Percentiles rank a stretch among this genome's conserved stretches.
These are phyloP conservation scores for Epirrita christyi DNA, from an alignment of 2,888 invertebrate species.

Conservation along the genomic window DNA sequence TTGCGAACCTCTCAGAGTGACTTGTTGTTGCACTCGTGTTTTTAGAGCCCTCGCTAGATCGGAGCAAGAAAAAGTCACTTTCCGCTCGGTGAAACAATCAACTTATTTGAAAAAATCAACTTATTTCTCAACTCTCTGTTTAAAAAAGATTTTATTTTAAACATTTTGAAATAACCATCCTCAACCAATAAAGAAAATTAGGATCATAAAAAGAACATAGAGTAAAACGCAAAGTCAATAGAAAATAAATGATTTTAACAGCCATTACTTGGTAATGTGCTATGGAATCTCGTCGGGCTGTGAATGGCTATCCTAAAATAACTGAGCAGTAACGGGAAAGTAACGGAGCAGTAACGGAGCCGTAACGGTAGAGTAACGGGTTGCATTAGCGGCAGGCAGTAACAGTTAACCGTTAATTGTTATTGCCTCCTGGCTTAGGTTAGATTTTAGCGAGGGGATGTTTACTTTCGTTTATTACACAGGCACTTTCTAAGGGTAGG, in stretches of 20 bases:
- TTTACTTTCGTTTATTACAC: conserved; percentile 29
- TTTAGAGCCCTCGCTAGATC: too few relatives aligned
- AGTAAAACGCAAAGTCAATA: conserved; percentile 22
- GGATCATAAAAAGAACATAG: background rate
- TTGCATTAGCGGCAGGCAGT: conserved; percentile 52
- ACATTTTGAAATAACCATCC: background rate
- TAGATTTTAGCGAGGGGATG: conserved; percentile 36
- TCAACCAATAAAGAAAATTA: background rate
- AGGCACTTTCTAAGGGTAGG: conserved; percentile 19
- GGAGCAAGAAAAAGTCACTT: too few relatives aligned
- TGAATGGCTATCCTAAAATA: conserved; percentile 40
- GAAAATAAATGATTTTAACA: conserved; percentile 34
- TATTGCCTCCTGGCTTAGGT: conserved; percentile 64
- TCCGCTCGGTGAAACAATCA: too few relatives aligned
- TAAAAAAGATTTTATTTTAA: too few relatives aligned
- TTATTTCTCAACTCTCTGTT: too few relatives aligned
- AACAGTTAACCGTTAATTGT: conserved; percentile 75
- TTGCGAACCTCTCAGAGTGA: too few relatives aligned
- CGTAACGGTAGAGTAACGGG: conserved; percentile 54
- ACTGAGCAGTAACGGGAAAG: conserved; percentile 35
- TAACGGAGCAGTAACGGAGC: conserved; percentile 34
- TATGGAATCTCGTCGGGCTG: conserved; percentile 19
- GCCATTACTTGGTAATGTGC: conserved; percentile 29
- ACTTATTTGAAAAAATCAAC: too few relatives aligned
- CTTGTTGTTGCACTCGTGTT: too few relatives aligned